Conservation (phyloP, 1,140 invertebrate species). For the Drosophila baimaii region DNA sequence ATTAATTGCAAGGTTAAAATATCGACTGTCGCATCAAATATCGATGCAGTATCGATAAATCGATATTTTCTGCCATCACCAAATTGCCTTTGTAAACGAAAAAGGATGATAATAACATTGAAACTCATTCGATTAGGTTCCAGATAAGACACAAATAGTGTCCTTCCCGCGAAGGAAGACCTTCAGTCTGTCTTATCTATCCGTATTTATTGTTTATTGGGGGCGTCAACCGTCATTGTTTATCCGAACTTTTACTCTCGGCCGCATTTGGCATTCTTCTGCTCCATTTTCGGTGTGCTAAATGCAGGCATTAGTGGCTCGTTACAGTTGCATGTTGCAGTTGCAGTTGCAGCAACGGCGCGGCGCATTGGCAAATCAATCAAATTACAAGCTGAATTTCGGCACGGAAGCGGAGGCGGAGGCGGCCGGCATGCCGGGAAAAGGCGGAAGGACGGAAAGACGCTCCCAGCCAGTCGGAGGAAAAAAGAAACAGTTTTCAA, state of each 20-base stretch:
- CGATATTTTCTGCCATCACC: too few relatives aligned
- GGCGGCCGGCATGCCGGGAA: conserved; percentile 5
- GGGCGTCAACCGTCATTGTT: conserved; percentile 39
- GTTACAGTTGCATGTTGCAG: conserved; percentile 77
- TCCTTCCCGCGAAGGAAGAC: conserved; percentile 17
- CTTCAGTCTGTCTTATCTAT: conserved; percentile 15
- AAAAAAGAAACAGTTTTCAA: conserved; percentile 65
- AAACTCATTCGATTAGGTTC: conserved; percentile 1
- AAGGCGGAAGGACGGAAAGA: conserved; percentile 20
- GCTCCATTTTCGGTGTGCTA: conserved; percentile 59
- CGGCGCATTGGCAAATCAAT: conserved; percentile 68
- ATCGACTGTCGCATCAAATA: too few relatives aligned
- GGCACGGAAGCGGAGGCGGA: conserved; percentile 35
- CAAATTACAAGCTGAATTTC: conserved; percentile 72
- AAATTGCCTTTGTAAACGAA: not conserved
- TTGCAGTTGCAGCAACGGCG: conserved; percentile 44
- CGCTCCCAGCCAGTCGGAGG: conserved; percentile 13
- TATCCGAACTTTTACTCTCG: conserved; percentile 40
- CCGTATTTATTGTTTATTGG: conserved; percentile 36
- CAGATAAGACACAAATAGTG: not conserved
- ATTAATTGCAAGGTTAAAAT: too few relatives aligned
- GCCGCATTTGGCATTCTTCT: conserved; percentile 10
- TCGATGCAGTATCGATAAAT: too few relatives aligned
- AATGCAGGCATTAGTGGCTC: conserved; percentile 78
- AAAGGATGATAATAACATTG: conserved; percentile 29